Conservation (phyloP, 2,888 invertebrate species). For the Aleiodes leptofemur region DNA sequence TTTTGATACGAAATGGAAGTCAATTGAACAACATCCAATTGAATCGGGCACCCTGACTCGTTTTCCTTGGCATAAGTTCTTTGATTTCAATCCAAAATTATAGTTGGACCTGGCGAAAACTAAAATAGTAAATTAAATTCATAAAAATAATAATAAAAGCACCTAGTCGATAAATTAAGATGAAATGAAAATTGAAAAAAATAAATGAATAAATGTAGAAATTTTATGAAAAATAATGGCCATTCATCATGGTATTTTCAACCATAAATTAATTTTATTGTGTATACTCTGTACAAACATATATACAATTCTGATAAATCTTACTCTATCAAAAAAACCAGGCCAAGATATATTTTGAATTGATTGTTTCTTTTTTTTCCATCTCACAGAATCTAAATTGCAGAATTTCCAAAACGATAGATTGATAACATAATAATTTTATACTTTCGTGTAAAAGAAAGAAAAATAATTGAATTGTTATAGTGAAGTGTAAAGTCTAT, state of each 20-base stretch:
- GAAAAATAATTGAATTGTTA: background rate
- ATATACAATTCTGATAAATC: slow-evolving; percentile 58
- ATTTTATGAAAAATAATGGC: slow-evolving; percentile 22
- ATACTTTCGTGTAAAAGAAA: background rate
- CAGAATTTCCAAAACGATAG: background rate
- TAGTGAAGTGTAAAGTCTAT: slow-evolving; percentile 18
- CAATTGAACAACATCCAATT: slow-evolving; percentile 22
- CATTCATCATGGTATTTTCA: slow-evolving; percentile 44
- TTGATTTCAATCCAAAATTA: slow-evolving; percentile 68
- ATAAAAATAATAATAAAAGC: background rate
- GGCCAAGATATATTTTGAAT: slow-evolving; percentile 42
- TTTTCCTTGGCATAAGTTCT: slow-evolving; percentile 69
- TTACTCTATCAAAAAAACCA: slow-evolving; percentile 50
- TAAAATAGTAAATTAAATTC: slow-evolving; percentile 11
- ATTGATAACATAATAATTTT: too few relatives aligned
- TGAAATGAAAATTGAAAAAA: background rate
- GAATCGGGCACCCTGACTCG: slow-evolving; percentile 48
- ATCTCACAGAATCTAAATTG: slow-evolving; percentile 1
- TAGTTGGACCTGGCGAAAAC: slow-evolving; percentile 47
- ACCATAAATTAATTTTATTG: slow-evolving; percentile 64
- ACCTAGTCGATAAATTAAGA: background rate
- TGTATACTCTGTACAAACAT: slow-evolving; percentile 59
- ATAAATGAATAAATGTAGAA: background rate
- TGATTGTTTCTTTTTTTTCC: slow-evolving; percentile 20
- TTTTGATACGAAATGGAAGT: slow-evolving; percentile 60